Evolutionary conservation across 1,140 invertebrate species (phyloP), one percentile per base, ranked within the genome.

Genomic region (Solen grandis): DNA sequence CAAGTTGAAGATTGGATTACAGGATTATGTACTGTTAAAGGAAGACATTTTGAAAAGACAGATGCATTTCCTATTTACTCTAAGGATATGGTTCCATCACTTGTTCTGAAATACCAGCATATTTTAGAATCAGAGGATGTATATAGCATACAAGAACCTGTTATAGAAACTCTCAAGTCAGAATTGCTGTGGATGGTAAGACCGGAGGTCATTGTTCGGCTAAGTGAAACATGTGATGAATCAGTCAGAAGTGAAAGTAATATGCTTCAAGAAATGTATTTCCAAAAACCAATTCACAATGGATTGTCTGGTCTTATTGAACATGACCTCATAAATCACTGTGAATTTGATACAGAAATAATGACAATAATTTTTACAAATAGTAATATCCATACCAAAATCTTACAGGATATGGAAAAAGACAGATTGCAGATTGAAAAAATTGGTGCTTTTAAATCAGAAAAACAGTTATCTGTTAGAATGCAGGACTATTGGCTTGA

Each of bases 371-470:
- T 82, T 25, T 84, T 83, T 66, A 86, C 84, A 14, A 79, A 80
- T 27, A 82, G 73, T 29, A 84, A 83, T 36, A 63, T 82, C 29
- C 79, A 84, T 57, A 54, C 50, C 10, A 66, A 79, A 27, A 54
- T 84, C 1, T 14, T 50, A 14, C 10, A 1, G 14, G 41, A 36
- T 19, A 31, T 54, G 1, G 5, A 55, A 52, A 31, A 16, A 31
- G 1, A 50, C 8, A 25, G 29, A 27, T 22, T 75, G 5, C 79
- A 82, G n/a, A 50, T 70, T 27, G 83, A 85, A 68, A 84, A 81
- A 65, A 16, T 87, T 0, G 72, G 83, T n/a, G 68, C 81, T 19
- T 87, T 87, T 33, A 84, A 84, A 68, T 86, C 86, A 22, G 86
- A 87, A 72, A 87, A 86, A 72, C 83, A 85, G 2, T 68, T 87